These are phyloP conservation scores for Cyprinodon diabolis DNA, from an alignment of 2,797 vertebrate genomes.

Conservation along the genomic window DNA sequence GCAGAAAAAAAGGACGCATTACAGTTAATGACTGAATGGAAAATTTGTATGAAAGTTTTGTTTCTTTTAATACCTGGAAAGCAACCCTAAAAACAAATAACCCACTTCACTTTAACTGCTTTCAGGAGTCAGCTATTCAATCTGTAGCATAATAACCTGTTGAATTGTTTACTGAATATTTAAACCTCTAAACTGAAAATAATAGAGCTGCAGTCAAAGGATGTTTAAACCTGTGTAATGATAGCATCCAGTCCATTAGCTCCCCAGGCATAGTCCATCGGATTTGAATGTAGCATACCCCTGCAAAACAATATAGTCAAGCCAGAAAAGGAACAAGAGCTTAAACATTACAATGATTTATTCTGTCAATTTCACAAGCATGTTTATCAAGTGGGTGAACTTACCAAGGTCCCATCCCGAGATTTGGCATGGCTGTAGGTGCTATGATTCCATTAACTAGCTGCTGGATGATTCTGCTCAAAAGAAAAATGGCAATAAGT, in stretches of 20 bases:
- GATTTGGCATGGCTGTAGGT: conserved; percentile 93
- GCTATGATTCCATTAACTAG: conserved; percentile 97
- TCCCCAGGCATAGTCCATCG: conserved; percentile 98
- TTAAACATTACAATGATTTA: not conserved
- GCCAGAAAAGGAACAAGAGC: not conserved
- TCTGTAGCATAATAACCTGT: not conserved
- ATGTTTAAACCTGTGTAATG: conserved; percentile 91
- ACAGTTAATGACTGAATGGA: not conserved
- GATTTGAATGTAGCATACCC: conserved; percentile 97
- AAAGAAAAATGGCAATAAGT: conserved; percentile 6
- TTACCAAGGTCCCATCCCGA: conserved; percentile 93
- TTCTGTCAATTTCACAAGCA: conserved; percentile 1
- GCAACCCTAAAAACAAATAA: conserved; percentile 6
- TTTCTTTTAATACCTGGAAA: not conserved
- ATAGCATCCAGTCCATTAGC: conserved; percentile 96
- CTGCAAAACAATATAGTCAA: conserved; percentile 65
- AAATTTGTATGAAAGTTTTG: not conserved
- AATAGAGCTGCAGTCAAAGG: not conserved
- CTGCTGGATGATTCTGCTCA: conserved; percentile 95
- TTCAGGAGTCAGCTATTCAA: not conserved
- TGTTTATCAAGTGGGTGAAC: conserved; percentile 45
- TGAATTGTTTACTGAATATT: not conserved
- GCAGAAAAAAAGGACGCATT: conserved; percentile 15
- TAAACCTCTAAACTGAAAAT: not conserved
- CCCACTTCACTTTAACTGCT: not conserved